Base-by-base conservation (phyloP, 2,113 vertebrate species). In the Neogale vison region DNA sequence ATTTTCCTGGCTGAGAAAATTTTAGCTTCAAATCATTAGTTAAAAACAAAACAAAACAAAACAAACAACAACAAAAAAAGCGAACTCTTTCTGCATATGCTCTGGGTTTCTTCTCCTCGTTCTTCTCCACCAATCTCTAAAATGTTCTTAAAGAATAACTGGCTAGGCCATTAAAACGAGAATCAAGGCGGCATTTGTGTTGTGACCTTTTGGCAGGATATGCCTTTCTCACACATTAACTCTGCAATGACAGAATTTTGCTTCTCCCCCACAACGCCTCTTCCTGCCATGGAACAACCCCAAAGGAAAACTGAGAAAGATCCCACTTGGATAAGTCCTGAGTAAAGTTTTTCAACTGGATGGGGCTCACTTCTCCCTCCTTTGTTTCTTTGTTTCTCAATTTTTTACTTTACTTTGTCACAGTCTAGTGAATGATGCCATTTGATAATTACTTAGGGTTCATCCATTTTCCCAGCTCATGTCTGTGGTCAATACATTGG, bases 271-370 rank as follows among this genome's bases (percentile, higher is more conserved):
- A 6, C 50, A 52, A 17, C 1, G 50, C 50, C 3, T 91, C 88
- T 96, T 92, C 50, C 63, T 94, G 80, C 87, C 81, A 93, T 95
- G 88, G 93, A 97, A 94, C 10, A 61, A 36, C 45, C 72, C 81
- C 85, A 97, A 94, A 97, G 94, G 81, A 96, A 97, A 96, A 86
- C 94, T 90, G 91, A 97, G 82, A 94, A 45, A 65, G 50, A 88
- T 93, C 82, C 59, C 81, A 94, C 47, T 71, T 98, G 93, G 52
- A 42, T 83, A 85, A 88, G 76, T 79, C 18, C 23, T 12, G 7
- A 55, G 31, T 50, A 29, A 97, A 94, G 23, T 47, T 94, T 90
- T 90, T 96, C 81, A 88, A 42, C 20, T 63, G 29, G 12, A 71
- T 36, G 17, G 50, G 36, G 52, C 39, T 65, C 39, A 26, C 47